A percentile compares a stretch with the other conserved stretches of the same genome.
Conservation (phyloP, 1,140 invertebrate genomes). For the Listronotus oregonensis region DNA sequence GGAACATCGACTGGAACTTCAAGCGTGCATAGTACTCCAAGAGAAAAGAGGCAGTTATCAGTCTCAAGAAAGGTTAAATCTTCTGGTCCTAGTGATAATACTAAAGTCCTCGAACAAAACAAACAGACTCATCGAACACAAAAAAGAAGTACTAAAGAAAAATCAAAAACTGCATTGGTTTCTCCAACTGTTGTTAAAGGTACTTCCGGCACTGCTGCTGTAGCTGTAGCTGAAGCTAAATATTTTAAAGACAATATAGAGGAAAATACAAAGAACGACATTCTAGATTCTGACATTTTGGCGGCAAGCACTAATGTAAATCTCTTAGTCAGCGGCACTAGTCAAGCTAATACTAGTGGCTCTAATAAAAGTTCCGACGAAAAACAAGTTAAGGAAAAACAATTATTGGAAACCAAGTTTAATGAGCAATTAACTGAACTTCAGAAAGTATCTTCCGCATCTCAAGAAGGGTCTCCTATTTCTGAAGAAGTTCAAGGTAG, state of each 20-base stretch:
- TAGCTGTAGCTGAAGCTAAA: background rate
- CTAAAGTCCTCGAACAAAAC: no score
- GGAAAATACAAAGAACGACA: background rate
- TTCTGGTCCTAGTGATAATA: background rate
- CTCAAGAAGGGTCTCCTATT: no score
- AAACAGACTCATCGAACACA: background rate
- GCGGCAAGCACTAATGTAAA: background rate
- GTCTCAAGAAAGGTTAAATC: conserved; percentile 1
- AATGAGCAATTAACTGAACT: no score
- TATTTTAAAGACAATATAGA: background rate
- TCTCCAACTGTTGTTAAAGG: background rate
- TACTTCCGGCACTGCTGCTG: background rate
- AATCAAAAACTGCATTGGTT: background rate
- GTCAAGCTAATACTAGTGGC: background rate
- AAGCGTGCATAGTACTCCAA: conserved; percentile 9
- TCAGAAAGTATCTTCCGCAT: no score
- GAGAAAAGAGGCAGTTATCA: conserved; percentile 2
- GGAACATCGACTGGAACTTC: background rate
- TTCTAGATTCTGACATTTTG: conserved; percentile 11
- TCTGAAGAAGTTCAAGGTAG: no score
- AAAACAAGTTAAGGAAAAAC: no score
- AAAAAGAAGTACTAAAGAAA: background rate
- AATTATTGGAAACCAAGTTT: no score
- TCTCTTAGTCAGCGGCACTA: background rate
- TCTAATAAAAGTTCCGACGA: no score